Conservation (phyloP, 2,797 vertebrate genomes). For the Tarsius wallacei region DNA sequence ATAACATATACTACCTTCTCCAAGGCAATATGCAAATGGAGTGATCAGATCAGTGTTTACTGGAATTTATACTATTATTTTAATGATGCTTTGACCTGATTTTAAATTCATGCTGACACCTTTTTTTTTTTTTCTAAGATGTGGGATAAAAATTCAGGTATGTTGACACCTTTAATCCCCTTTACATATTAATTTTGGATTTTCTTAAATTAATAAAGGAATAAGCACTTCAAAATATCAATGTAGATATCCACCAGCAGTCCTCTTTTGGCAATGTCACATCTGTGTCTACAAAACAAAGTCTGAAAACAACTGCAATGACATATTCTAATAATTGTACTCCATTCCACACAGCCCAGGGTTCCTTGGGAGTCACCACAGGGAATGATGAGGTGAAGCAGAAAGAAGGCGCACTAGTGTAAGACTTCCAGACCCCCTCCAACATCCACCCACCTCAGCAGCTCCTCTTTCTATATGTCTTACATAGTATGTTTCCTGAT, state of each 20-base stretch:
- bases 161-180: background rate
- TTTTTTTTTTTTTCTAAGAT: background rate
- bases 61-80: conserved; percentile 21
- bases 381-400: background rate
- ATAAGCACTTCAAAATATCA: background rate
- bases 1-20: background rate
- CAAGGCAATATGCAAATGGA: background rate
- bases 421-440: background rate
- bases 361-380: background rate
- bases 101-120: no score
- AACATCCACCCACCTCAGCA: rapidly evolving
- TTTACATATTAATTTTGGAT: conserved; percentile 19
- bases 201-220: conserved; percentile 1
- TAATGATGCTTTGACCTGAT: background rate
- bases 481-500: background rate
- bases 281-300: background rate
- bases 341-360: background rate
- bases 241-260: background rate
- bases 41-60: background rate
- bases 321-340: background rate
- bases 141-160: background rate
- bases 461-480: background rate
- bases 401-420: background rate
- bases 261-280: background rate
- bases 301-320: background rate